A percentile compares a stretch with the other conserved stretches of the same genome.
Conservation (phyloP, 2,113 vertebrate genomes). For the Acinonyx jubatus region DNA sequence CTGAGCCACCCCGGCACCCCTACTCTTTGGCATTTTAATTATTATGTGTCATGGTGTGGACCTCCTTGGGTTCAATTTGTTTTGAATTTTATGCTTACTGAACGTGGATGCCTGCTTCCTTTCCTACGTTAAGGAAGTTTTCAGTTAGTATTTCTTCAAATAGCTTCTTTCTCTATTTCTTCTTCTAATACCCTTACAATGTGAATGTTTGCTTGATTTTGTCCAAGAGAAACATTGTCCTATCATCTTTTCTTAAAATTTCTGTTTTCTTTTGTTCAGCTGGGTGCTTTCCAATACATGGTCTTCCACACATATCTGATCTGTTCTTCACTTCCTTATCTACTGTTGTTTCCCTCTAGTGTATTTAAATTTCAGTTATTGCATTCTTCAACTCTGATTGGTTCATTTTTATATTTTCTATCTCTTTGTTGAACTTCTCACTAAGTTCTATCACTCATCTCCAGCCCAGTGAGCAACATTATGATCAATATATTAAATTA, state of each 20-base stretch:
- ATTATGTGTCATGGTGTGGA: neutral
- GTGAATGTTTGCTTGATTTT: neutral
- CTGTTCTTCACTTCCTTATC: neutral
- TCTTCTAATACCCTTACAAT: neutral
- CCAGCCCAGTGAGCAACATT: neutral
- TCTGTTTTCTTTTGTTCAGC: neutral
- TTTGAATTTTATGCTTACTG: neutral
- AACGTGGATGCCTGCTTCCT: neutral
- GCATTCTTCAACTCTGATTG: neutral
- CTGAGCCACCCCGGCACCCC: too few species aligned
- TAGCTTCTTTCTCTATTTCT: neutral
- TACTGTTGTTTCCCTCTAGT: neutral
- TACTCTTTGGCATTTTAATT: neutral
- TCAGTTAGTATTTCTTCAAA: neutral
- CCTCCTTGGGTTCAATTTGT: neutral
- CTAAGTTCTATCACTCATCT: neutral
- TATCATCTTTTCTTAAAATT: neutral
- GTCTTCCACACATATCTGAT: neutral
- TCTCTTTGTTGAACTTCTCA: neutral
- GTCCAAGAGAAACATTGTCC: neutral
- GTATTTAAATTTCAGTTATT: neutral
- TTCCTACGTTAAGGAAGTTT: neutral
- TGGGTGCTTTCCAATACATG: neutral
- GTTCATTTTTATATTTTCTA: neutral
- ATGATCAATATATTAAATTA: neutral